Evolutionary conservation across 2,888 invertebrate species (phyloP).

Genomic region (Odontothrips loti): DNA sequence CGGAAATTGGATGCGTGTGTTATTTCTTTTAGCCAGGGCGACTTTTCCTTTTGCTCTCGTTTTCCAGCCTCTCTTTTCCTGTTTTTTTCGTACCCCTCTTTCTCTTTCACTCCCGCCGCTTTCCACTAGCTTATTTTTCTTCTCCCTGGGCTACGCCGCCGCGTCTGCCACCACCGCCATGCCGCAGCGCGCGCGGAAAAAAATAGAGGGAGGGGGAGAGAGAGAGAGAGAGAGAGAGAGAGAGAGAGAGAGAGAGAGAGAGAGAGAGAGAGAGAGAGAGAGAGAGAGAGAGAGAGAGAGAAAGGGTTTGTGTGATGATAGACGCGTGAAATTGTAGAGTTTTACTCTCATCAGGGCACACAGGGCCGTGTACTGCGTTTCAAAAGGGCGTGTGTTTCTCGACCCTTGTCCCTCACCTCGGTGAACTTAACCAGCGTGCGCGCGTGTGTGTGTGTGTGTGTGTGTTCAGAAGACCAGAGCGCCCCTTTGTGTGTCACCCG

Average conservation of each 20-base stretch:
- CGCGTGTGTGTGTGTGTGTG: conserved; percentile 1
- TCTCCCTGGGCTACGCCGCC: conserved; percentile 46
- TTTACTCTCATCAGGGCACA: conserved; percentile 7
- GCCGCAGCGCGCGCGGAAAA: not conserved
- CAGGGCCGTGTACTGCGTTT: not conserved
- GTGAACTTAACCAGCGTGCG: not conserved
- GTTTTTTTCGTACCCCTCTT: not conserved
- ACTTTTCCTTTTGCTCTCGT: conserved; percentile 6
- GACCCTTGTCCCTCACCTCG: not conserved
- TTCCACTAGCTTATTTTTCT: not conserved
- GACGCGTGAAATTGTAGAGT: conserved; percentile 13
- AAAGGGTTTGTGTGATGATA: conserved; percentile 4
- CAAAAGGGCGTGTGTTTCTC: not conserved
- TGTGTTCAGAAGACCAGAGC: not conserved
- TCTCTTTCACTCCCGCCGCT: not conserved
- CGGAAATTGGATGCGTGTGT: conserved; percentile 22
- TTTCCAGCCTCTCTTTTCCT: not conserved
- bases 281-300: not conserved
- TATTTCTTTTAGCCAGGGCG: conserved; percentile 17
- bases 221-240: not conserved
- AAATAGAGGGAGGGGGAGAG: not conserved
- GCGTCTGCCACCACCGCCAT: conserved; percentile 58
- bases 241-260: conserved; percentile 5
- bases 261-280: conserved; percentile 11
- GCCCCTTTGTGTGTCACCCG: no score